Percentiles rank a stretch among this genome's conserved stretches.
Evolutionary conservation across 2,888 invertebrate species (phyloP).

Genomic region (Dasysyrphus tricinctus): DNA sequence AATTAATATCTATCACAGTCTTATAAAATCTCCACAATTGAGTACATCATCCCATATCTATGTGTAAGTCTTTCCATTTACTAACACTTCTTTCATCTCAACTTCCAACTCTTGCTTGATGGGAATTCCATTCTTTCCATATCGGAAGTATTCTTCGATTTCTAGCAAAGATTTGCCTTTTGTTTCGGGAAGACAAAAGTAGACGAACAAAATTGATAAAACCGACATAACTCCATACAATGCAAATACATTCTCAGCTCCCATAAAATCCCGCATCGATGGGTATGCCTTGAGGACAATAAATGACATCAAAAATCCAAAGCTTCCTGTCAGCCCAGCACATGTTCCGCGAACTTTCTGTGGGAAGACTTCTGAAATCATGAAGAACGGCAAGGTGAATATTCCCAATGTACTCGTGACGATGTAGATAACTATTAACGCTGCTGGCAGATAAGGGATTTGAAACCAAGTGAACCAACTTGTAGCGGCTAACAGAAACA

Average conservation of each 20-base stretch:
- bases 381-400: conserved; percentile 89
- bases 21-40: conserved; percentile 18
- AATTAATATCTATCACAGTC: conserved; percentile 39
- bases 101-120: conserved; percentile 58
- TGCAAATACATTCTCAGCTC: conserved; percentile 86
- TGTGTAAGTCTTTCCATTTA: conserved; percentile 8
- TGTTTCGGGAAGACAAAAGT: conserved; percentile 88
- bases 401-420: conserved; percentile 84
- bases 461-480: conserved; percentile 81
- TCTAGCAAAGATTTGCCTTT: conserved; percentile 88
- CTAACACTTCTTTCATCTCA: conserved; percentile 78
- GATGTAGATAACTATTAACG: conserved; percentile 81
- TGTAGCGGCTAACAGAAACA: conserved; percentile 85
- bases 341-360: conserved; percentile 87
- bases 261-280: conserved; percentile 85
- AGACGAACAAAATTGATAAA: conserved; percentile 85
- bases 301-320: conserved; percentile 87
- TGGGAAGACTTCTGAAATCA: conserved; percentile 90
- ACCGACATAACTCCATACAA: conserved; percentile 86
- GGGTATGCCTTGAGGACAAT: conserved; percentile 88
- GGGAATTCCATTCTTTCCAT: conserved; percentile 45
- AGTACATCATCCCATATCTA: background rate
- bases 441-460: conserved; percentile 80
- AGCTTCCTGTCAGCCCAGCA: conserved; percentile 87
- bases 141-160: conserved; percentile 85